Evolutionary conservation across 2,888 invertebrate species (phyloP).

Genomic region (Pollenia labialis): DNA sequence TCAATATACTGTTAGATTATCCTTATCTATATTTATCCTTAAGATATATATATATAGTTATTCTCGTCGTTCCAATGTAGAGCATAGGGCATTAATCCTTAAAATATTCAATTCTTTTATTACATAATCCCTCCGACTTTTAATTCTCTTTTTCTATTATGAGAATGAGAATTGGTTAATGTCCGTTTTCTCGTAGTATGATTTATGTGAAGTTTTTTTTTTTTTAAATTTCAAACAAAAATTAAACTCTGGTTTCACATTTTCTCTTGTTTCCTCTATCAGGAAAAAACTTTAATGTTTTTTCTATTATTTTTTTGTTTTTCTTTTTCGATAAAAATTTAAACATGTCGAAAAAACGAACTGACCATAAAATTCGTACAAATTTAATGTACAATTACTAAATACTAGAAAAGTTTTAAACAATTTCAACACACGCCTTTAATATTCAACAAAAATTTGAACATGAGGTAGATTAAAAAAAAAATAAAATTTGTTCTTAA

Average conservation of each 20-base stretch:
- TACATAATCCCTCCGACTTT: no score
- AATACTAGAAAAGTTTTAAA: slow-evolving; percentile 18
- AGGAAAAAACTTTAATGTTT: not conserved
- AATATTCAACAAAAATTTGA: not conserved
- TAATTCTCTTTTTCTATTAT: no score
- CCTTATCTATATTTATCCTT: no score
- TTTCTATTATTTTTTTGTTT: slow-evolving; percentile 4
- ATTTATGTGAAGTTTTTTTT: no score
- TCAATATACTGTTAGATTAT: no score
- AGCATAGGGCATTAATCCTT: no score
- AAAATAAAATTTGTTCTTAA: slow-evolving; percentile 15
- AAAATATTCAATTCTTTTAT: no score
- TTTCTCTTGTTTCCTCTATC: no score
- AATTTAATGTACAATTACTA: slow-evolving; percentile 49
- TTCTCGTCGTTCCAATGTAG: no score
- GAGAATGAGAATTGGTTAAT: no score
- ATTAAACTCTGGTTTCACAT: not conserved
- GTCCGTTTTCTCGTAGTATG: no score
- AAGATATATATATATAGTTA: no score
- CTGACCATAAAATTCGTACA: slow-evolving; percentile 49
- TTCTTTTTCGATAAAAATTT: not conserved
- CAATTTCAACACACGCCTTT: slow-evolving; percentile 25
- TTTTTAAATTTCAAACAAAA: not conserved
- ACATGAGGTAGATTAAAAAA: not conserved
- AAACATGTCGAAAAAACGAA: not conserved